Base-by-base conservation (phyloP, 2,888 invertebrate genomes). In the Callyntrura sp. region DNA sequence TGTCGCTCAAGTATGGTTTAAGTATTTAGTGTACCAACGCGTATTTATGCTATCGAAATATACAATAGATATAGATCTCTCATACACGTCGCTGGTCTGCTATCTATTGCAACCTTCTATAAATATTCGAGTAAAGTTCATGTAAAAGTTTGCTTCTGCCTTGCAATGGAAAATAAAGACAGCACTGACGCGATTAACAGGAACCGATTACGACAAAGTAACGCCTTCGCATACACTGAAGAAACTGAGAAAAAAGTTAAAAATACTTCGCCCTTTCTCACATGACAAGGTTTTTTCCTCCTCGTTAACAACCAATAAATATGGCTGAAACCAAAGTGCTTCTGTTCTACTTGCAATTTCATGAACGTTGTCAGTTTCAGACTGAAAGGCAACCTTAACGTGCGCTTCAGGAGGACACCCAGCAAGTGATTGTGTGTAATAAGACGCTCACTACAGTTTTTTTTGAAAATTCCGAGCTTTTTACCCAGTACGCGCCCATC, bases 201-300 rank as follows among this genome's bases (percentile, higher is more conserved):
- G 17, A 43, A 70, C 48, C 48, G 51, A 51, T 76, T 70, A 43
- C 68, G 35, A 35, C 35, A 35, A 35, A 28, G 14, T 35, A 57
- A 45, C 62, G 62, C 25, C 68, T 70, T 43, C 68, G 2, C 57
- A 62, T 11, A 4, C 25, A 17, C 43, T 23, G 14, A 23, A 11
- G 35, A 45, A 60, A 28, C 1, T 20, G 62, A 60, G 11, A 60
- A 43, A 45, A 79, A 81, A 87, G 86, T 87, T 87, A 87, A 87
- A 87, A 87, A 87, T 87, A 87, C 86, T 65, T 78, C 85, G 85
- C 78, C 81, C 81, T 85, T 87, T 85, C 68, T 81, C 70, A 48
- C 62, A 78, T 14, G 51, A 68, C 86, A 81, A 79, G 79, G 86
- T 81, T 87, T 68, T 55, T 55, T n/a, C 11, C 55, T 85, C n/a